Evolutionary conservation across 2,888 invertebrate genomes (phyloP).

Genomic region (Perizoma flavofasciatum): DNA sequence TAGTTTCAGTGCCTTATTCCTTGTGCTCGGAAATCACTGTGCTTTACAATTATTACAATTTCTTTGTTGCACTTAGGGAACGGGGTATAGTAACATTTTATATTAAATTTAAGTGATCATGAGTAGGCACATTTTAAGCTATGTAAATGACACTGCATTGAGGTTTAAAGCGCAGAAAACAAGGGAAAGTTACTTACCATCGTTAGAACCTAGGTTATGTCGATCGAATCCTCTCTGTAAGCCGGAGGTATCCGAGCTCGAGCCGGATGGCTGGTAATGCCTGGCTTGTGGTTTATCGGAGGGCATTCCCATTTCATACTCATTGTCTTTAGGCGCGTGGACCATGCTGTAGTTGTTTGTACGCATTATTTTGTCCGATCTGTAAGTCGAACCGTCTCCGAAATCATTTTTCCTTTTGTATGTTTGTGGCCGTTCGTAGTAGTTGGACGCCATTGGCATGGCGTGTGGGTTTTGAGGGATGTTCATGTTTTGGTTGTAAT

Average conservation of each 20-base stretch:
- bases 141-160: slow-evolving; percentile 10
- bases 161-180: slow-evolving; percentile 38
- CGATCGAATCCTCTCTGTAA: slow-evolving; percentile 71
- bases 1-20: slow-evolving; percentile 26
- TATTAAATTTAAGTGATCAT: neutral
- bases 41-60: slow-evolving; percentile 13
- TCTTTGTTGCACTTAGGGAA: neutral
- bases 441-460: slow-evolving; percentile 64
- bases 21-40: slow-evolving; percentile 19
- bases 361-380: slow-evolving; percentile 75
- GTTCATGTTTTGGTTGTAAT: slow-evolving; percentile 64
- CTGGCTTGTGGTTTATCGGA: slow-evolving; percentile 63
- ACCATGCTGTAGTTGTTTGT: slow-evolving; percentile 64
- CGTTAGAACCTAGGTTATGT: slow-evolving; percentile 69
- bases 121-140: slow-evolving; percentile 5
- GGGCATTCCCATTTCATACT: slow-evolving; percentile 60
- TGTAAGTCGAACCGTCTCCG: slow-evolving; percentile 66
- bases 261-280: slow-evolving; percentile 62
- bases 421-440: slow-evolving; percentile 66
- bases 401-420: slow-evolving; percentile 76
- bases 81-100: neutral
- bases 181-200: slow-evolving; percentile 64
- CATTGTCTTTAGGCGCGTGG: slow-evolving; percentile 49
- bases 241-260: slow-evolving; percentile 56
- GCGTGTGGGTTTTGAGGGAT: slow-evolving; percentile 58